phyloP scores from a whole-genome alignment of 2,797 vertebrate genomes.

The Rhinatrema bivittatum region DNA sequence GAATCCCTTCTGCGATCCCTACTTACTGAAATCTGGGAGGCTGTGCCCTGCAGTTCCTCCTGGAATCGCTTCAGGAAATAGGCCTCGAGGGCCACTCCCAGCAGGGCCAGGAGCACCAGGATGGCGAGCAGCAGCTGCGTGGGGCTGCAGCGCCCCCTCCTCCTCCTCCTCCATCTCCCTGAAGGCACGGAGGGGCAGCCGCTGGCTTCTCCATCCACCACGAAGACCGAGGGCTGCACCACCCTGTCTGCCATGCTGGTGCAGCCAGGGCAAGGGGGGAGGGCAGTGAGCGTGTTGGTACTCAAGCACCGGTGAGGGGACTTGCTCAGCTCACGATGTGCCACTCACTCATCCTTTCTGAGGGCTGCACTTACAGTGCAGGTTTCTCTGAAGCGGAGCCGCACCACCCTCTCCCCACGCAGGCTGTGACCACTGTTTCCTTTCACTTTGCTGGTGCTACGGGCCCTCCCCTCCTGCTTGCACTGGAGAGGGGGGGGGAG shows the following conservation, averaged over 20 bases:
- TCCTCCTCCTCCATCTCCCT: not conserved
- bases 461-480: too few relatives aligned
- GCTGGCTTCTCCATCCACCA: constrained; percentile 26
- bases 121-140: constrained; percentile 12
- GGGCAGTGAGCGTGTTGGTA: too few relatives aligned
- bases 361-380: too few relatives aligned
- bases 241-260: constrained; percentile 14
- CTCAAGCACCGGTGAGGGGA: too few relatives aligned
- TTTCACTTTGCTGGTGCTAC: too few relatives aligned
- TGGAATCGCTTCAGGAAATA: constrained; percentile 31
- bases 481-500: too few relatives aligned
- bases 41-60: constrained; percentile 6
- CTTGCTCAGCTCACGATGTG: too few relatives aligned
- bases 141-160: not conserved
- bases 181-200: constrained; percentile 18
- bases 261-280: too few relatives aligned
- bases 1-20: not conserved
- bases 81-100: constrained; percentile 11
- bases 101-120: constrained; percentile 11
- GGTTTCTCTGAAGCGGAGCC: too few relatives aligned
- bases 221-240: constrained; percentile 26
- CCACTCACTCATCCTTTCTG: too few relatives aligned
- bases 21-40: constrained; percentile 6
- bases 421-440: too few relatives aligned
- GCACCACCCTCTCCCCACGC: too few relatives aligned